Evolutionary conservation across 2,888 invertebrate genomes (phyloP), one percentile per base, ranked within the genome.

Genomic region (Tenthredo livida): DNA sequence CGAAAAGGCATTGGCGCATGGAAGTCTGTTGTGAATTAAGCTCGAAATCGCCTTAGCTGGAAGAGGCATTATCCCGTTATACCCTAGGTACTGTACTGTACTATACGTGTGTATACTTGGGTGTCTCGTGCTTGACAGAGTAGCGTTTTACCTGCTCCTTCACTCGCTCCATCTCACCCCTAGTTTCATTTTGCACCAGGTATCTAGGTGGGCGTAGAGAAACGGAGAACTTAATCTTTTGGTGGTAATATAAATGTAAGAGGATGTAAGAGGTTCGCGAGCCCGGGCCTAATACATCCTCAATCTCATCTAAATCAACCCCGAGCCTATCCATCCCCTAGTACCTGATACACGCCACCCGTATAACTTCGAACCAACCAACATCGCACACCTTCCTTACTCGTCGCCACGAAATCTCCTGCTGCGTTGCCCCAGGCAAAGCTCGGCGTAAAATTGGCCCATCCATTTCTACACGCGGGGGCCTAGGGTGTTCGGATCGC

Each of bases 401-500:
- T 73, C 72, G 43, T 73, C 84, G 84, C 85, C 70, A 83, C 82
- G 78, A 85, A 50, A 77, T 54, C 6, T 54, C 77, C 29, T 15
- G 73, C 21, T 73, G 47, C 75, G 77, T 25, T 85, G 84, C 84
- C 84, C 54, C 85, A 84, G 88, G 90, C 88, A 86, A 83, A 29
- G 85, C 87, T 89, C 90, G 90, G 91, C 89, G 90, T 90, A 92
- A 92, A 91, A 92, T 92, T 92, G 90, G 90, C 91, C 90, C 90
- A 92, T 92, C 90, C 88, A 91, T 92, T 92, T 91, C 90, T 89
- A 25, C 54, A 37, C 37, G n/a, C n/a, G n/a, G n/a, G n/a, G 84
- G 84, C 25, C 61, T 17, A 70, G 84, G 84, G 50, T 73, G 73
- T 43, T 61, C 58, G 43, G 73, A 87, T 87, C 88, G 89, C 89